A percentile compares a stretch with the other conserved stretches of the same genome.
Evolutionary conservation across 2,888 invertebrate species (phyloP).

Genomic region (Cantharis nigra): DNA sequence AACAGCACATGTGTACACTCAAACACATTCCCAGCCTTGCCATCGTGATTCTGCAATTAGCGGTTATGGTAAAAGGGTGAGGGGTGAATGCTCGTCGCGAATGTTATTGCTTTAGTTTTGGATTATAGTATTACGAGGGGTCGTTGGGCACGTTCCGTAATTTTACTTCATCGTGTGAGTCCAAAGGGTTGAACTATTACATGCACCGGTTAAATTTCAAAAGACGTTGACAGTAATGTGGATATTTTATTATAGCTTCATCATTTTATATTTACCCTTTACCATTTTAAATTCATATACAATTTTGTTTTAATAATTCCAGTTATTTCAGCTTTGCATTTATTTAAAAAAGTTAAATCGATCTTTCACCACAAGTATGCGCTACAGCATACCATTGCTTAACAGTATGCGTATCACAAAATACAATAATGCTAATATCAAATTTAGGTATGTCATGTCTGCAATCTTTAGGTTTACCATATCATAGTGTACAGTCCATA

Average conservation of each 20-base stretch:
- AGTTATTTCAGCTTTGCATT: neutral
- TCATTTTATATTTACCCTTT: neutral
- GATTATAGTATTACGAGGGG: conserved; percentile 38
- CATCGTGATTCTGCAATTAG: conserved; percentile 39
- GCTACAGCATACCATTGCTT: neutral
- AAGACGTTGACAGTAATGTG: conserved; percentile 14
- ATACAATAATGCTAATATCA: neutral
- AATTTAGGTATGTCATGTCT: neutral
- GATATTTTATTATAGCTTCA: neutral
- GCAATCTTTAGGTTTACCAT: neutral
- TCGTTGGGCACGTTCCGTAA: conserved; percentile 25
- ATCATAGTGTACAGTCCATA: neutral
- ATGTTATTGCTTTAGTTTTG: conserved; percentile 39
- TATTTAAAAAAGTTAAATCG: neutral
- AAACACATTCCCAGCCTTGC: conserved; percentile 38
- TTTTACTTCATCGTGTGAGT: conserved; percentile 16
- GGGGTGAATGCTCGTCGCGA: conserved; percentile 35
- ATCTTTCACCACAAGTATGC: neutral
- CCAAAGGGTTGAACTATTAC: conserved; percentile 25
- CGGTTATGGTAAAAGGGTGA: conserved; percentile 31
- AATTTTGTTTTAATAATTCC: neutral
- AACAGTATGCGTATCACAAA: neutral
- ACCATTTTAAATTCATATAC: neutral
- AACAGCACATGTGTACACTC: conserved; percentile 37
- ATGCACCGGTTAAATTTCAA: conserved; percentile 26